Base-by-base conservation (phyloP, 2,888 invertebrate species). In the Rhaphigaster nebulosa region DNA sequence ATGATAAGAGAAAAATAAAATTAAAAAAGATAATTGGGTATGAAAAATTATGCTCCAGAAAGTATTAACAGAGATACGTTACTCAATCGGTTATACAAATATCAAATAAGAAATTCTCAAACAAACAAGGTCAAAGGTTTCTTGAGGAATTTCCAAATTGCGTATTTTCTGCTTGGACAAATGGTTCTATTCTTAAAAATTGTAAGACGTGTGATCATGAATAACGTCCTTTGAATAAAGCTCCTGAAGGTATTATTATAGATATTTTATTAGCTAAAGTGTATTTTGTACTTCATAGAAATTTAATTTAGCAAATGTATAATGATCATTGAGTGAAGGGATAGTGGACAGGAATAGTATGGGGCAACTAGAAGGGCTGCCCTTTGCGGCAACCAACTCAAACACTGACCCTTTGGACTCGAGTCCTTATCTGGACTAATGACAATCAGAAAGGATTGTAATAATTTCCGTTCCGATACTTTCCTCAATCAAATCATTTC, bases 401-500 rank as follows among this genome's bases (percentile, higher is more conserved):
- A 84, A 84, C 84, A 84, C 84, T 45, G 41, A n/a, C 84, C 84
- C 84, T 84, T 84, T 84, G 84, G 84, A 20, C n/a, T 41, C 15
- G 6, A 84, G 84, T 84, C 84, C 26, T 41, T 84, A 84, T 84
- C 84, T 84, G 84, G 84, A 45, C 45, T 84, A 84, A 84, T 84
- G 84, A 45, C 84, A 84, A 84, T 45, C 84, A 84, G 84, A 70
- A 70, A 70, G 70, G 41, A 41, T 84, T 84, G 45, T 15, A 84
- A n/a, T 84, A 45, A 84, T 84, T 84, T 45, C 84, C 41, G 41
- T 84, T n/a, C 10, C 41, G 84, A 41, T 84, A n/a, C n/a, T 84
- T 84, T 84, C 84, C n/a, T 45, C 84, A n/a, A 84, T 84, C 45
- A 34, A 70, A 70, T 20, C 29, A 70, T 70, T 34, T 34, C 34